These are phyloP conservation scores for Entomobrya multifasciata DNA, from an alignment of 2,888 invertebrate species.

Conservation along the genomic window DNA sequence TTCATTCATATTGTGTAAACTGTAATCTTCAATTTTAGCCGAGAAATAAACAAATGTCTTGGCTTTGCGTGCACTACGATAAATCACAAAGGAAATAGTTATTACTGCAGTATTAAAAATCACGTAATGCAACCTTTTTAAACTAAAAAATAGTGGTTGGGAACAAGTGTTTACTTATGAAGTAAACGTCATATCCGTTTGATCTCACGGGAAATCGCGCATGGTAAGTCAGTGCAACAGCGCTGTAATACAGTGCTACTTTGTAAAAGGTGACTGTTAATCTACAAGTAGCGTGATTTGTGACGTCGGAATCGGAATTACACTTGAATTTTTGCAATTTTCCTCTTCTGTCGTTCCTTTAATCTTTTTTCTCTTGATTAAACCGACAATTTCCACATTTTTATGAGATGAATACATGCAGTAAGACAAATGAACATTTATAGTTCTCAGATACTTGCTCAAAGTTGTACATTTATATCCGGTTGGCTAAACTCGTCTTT, in stretches of 20 bases:
- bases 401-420: not conserved
- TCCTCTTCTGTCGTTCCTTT: not conserved
- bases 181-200: constrained; percentile 65
- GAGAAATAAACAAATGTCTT: no score
- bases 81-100: no score
- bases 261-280: no score
- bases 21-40: no score
- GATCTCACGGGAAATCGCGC: constrained; percentile 66
- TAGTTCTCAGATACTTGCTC: not conserved
- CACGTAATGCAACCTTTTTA: constrained; percentile 23
- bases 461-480: not conserved
- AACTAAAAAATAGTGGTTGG: not conserved
- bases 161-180: constrained; percentile 55
- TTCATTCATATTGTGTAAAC: not conserved
- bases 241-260: no score
- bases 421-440: no score
- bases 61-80: no score
- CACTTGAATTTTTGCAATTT: not conserved
- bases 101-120: not conserved
- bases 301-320: not conserved
- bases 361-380: constrained; percentile 49
- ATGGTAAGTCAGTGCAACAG: not conserved
- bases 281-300: no score
- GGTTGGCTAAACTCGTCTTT: constrained; percentile 3
- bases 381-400: not conserved